These are phyloP conservation scores for Lepidocyrtinus sp. DNA, from an alignment of 2,888 invertebrate genomes.

Conservation along the genomic window DNA sequence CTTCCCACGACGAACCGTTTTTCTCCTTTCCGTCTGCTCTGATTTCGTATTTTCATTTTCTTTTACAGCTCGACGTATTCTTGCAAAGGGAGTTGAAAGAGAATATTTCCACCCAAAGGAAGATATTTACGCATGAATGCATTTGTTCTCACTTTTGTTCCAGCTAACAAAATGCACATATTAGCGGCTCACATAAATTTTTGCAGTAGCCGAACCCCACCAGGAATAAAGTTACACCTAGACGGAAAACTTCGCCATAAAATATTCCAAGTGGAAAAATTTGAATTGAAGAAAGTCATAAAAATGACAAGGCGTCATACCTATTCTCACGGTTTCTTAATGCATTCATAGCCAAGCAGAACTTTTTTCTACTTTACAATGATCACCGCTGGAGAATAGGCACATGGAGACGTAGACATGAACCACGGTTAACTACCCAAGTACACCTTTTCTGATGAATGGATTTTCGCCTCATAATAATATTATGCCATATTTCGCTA, in stretches of 20 bases:
- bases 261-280: constrained; percentile 15
- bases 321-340: neutral
- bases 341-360: too few relatives aligned
- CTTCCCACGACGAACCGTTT: constrained; percentile 1
- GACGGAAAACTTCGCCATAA: neutral
- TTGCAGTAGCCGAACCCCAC: neutral
- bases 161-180: neutral
- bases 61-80: too few relatives aligned
- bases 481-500: too few relatives aligned
- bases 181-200: neutral
- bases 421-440: too few relatives aligned
- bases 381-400: too few relatives aligned
- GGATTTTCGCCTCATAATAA: too few relatives aligned
- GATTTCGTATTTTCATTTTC: neutral
- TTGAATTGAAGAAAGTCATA: constrained; percentile 18
- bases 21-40: constrained; percentile 18
- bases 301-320: constrained; percentile 18
- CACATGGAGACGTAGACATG: too few relatives aligned
- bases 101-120: constrained; percentile 18
- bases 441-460: too few relatives aligned
- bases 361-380: too few relatives aligned
- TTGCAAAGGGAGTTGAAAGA: constrained; percentile 4
- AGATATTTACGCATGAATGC: constrained; percentile 18
- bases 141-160: constrained; percentile 13
- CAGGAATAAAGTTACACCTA: constrained; percentile 4